Conservation (phyloP, 2,888 invertebrate genomes). For the Eupithecia exiguata region DNA sequence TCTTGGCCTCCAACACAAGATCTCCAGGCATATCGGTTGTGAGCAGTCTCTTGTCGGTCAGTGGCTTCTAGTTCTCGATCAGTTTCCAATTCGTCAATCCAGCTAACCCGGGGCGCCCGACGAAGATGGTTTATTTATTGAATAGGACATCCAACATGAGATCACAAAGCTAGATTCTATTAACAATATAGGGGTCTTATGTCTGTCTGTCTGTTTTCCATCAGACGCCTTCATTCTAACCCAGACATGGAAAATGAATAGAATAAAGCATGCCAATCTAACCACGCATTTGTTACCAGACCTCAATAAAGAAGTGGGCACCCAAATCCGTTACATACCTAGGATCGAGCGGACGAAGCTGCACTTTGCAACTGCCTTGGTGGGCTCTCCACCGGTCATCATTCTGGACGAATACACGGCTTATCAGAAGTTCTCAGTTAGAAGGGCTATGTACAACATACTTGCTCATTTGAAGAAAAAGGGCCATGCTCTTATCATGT, state of each 20-base stretch:
- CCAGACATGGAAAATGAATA: background rate
- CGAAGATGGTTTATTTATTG: too few species aligned
- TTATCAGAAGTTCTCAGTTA: constrained; percentile 63
- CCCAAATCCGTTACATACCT: constrained; percentile 43
- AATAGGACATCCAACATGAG: too few species aligned
- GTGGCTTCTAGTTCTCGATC: background rate
- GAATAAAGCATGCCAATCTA: background rate
- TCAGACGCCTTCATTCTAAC: background rate
- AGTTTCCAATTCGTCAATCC: background rate
- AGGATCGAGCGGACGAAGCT: constrained; percentile 50
- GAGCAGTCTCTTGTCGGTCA: background rate
- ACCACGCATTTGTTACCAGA: constrained; percentile 44
- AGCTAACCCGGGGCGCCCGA: background rate
- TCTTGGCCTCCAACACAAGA: background rate
- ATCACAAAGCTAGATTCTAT: too few species aligned
- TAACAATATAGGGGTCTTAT: too few species aligned
- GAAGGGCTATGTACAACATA: constrained; percentile 68
- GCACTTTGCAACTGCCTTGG: constrained; percentile 66
- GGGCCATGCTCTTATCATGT: constrained; percentile 66
- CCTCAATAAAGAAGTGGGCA: constrained; percentile 42
- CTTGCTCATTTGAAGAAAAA: constrained; percentile 60
- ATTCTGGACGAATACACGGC: constrained; percentile 71
- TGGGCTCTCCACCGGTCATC: constrained; percentile 68
- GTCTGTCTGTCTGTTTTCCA: too few species aligned
- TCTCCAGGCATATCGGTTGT: background rate